Percentiles rank a stretch among this genome's conserved stretches.
Evolutionary conservation across 1,140 invertebrate genomes (phyloP).

Genomic region (Diachasmimorpha longicaudata): DNA sequence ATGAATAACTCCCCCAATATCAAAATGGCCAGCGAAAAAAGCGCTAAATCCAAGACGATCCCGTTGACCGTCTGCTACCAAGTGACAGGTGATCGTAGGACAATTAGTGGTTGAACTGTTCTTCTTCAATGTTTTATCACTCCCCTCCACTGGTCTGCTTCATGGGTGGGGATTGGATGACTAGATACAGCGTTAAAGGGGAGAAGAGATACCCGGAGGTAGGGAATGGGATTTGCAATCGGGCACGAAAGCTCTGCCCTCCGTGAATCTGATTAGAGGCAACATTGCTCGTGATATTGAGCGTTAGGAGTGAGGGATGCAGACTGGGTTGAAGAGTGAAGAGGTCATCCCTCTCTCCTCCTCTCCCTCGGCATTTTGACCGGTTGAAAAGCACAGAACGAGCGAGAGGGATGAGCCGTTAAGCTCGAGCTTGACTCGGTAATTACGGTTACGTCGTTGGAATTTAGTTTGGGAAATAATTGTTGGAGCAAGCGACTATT

Average conservation of each 20-base stretch:
- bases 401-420: not conserved
- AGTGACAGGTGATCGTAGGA: constrained; percentile 51
- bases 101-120: constrained; percentile 51
- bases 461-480: constrained; percentile 24
- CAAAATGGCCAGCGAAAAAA: not conserved
- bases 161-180: not conserved
- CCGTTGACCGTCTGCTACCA: constrained; percentile 40
- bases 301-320: not conserved
- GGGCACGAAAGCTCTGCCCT: not conserved
- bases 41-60: not conserved
- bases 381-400: not conserved
- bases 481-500: constrained; percentile 12
- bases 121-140: constrained; percentile 31
- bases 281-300: constrained; percentile 17
- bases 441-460: constrained; percentile 13
- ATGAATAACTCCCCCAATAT: not conserved
- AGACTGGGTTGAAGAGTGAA: not conserved
- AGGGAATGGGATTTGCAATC: not conserved
- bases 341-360: too few relatives aligned
- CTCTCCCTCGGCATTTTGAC: not conserved
- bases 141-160: not conserved
- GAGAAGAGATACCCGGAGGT: not conserved
- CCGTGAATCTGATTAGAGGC: constrained; percentile 18
- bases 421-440: constrained; percentile 1
- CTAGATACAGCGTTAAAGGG: not conserved